Percentiles rank a stretch among this genome's conserved stretches.
These are phyloP conservation scores for Neolamprologus toae DNA, from an alignment of 2,113 vertebrate species.

Conservation along the genomic window DNA sequence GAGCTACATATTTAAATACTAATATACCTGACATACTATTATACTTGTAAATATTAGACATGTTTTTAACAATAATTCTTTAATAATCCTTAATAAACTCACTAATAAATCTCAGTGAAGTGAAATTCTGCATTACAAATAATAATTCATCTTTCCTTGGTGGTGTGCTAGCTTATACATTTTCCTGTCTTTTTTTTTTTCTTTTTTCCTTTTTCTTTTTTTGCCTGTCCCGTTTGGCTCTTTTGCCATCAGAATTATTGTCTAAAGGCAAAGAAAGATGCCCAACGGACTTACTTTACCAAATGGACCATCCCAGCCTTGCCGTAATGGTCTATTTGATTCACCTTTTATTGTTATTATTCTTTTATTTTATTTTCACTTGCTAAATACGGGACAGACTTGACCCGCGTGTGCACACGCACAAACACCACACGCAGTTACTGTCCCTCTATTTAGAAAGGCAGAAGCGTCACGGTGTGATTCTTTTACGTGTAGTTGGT, in stretches of 20 bases:
- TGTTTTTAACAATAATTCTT: neutral
- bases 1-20: neutral
- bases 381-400: too few species aligned
- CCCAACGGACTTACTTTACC: neutral
- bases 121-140: neutral
- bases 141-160: neutral
- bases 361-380: too few species aligned
- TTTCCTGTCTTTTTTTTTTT: neutral
- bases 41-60: neutral
- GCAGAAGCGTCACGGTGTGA: too few species aligned
- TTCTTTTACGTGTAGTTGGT: too few species aligned
- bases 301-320: neutral
- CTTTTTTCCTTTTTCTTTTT: fast-evolving
- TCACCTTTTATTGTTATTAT: neutral
- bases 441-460: too few species aligned
- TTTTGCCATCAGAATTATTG: neutral
- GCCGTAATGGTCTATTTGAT: neutral
- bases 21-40: neutral
- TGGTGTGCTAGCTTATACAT: neutral
- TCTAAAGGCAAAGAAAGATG: neutral
- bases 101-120: neutral
- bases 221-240: neutral
- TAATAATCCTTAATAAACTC: neutral
- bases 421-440: too few species aligned
- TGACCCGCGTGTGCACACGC: too few species aligned